Evolutionary conservation across 1,140 invertebrate genomes (phyloP).

Genomic region (Agraylea sexmaculata): DNA sequence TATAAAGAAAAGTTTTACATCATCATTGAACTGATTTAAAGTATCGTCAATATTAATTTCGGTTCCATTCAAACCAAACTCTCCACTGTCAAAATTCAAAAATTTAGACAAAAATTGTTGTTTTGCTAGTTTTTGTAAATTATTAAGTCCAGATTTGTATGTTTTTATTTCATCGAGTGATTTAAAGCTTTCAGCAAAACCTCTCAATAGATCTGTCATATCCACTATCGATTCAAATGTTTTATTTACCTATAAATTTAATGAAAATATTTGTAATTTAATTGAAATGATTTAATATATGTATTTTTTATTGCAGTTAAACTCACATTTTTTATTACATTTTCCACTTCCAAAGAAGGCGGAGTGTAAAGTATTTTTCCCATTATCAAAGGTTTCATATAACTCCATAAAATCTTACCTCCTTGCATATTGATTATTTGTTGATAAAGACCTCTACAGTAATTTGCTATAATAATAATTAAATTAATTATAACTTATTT

Average conservation of each 20-base stretch:
- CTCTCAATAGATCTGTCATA: constrained; percentile 34
- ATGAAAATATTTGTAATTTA: constrained; percentile 3
- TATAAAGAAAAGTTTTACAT: no score
- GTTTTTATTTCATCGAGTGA: constrained; percentile 34
- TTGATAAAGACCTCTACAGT: constrained; percentile 48
- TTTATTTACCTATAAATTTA: constrained; percentile 38
- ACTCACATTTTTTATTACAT: constrained; percentile 41
- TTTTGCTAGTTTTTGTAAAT: constrained; percentile 31
- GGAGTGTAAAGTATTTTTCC: constrained; percentile 53
- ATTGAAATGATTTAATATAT: neutral
- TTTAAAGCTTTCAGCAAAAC: constrained; percentile 34
- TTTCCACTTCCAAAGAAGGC: constrained; percentile 30
- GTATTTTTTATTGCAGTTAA: no score
- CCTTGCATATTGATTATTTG: constrained; percentile 43
- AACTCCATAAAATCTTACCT: constrained; percentile 55
- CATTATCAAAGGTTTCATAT: constrained; percentile 50
- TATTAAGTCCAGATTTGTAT: constrained; percentile 36
- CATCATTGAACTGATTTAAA: no score
- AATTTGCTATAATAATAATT: constrained; percentile 37
- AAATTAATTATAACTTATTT: constrained; percentile 3
- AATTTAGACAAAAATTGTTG: no score
- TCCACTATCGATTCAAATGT: constrained; percentile 45
- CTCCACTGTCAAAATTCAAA: no score
- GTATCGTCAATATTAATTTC: no score
- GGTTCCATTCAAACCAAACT: no score